phyloP scores from a whole-genome alignment of 2,113 vertebrate species.

The Odocoileus virginianus region DNA sequence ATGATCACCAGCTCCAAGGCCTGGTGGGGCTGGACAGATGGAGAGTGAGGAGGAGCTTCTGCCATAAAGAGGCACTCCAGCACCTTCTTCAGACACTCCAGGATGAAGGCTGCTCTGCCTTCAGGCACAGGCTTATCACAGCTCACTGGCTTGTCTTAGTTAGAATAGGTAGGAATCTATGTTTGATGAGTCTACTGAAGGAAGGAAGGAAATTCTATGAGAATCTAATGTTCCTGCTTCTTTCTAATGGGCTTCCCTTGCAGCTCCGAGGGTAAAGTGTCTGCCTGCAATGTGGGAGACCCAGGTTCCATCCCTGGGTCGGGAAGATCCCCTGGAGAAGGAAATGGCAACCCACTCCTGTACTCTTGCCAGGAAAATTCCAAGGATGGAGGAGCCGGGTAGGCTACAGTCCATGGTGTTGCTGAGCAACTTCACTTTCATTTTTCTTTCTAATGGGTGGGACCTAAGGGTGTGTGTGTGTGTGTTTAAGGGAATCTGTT shows the following conservation, averaged over 20 bases:
- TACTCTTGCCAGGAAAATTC: background rate
- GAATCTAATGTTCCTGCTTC: background rate
- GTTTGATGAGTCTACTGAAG: background rate
- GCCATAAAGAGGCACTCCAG: background rate
- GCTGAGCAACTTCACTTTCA: background rate
- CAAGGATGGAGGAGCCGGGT: background rate
- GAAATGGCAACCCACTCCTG: background rate
- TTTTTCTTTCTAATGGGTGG: background rate
- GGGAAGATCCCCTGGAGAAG: background rate
- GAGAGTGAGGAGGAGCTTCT: background rate
- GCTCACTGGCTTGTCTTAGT: background rate
- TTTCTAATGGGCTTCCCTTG: background rate
- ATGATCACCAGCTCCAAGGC: conserved; percentile 19
- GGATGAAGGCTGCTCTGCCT: conserved; percentile 2
- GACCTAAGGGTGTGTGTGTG: background rate
- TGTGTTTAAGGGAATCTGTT: background rate
- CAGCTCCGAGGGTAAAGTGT: background rate
- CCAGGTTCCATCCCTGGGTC: background rate
- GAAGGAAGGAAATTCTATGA: background rate
- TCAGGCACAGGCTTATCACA: background rate
- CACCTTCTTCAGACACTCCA: background rate
- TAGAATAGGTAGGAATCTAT: background rate
- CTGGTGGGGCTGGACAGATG: conserved; percentile 28
- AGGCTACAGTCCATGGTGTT: background rate
- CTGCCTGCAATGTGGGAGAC: background rate